Conservation (phyloP, 2,113 vertebrate species). For the Sebastes schlegelii region DNA sequence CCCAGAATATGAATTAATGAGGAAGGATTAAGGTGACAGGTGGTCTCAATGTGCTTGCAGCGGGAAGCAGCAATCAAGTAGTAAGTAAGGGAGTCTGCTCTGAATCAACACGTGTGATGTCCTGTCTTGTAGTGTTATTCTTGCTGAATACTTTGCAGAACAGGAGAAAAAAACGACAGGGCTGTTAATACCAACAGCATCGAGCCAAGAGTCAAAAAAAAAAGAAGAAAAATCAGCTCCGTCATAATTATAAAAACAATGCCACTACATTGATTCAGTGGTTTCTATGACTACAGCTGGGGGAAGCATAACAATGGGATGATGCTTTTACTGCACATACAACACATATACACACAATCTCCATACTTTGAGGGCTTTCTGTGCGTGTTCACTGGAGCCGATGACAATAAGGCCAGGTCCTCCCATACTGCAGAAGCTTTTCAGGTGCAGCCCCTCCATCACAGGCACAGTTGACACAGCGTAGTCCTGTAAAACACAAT, state of each 20-base stretch:
- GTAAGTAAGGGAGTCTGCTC: slow-evolving; percentile 43
- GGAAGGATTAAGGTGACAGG: slow-evolving; percentile 59
- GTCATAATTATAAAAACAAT: slow-evolving; percentile 41
- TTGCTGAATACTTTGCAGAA: slow-evolving; percentile 55
- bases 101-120: slow-evolving; percentile 60
- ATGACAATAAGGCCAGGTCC: slow-evolving; percentile 95
- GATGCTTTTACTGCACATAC: slow-evolving; percentile 23
- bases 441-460: slow-evolving; percentile 89
- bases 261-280: slow-evolving; percentile 28
- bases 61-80: slow-evolving; percentile 34
- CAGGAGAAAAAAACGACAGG: background rate
- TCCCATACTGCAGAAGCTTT: slow-evolving; percentile 98
- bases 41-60: slow-evolving; percentile 49
- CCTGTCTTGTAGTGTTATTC: slow-evolving; percentile 60
- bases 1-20: slow-evolving; percentile 62
- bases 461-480: slow-evolving; percentile 96
- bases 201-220: slow-evolving; percentile 43
- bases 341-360: slow-evolving; percentile 31
- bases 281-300: slow-evolving; percentile 50
- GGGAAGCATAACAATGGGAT: background rate
- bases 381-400: slow-evolving; percentile 94
- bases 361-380: slow-evolving; percentile 95
- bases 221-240: slow-evolving; percentile 10
- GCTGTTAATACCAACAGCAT: slow-evolving; percentile 41
- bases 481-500: slow-evolving; percentile 84